Percentiles rank a stretch among this genome's conserved stretches.
phyloP scores from a whole-genome alignment of 2,113 vertebrate genomes.

The Clupea harengus region DNA sequence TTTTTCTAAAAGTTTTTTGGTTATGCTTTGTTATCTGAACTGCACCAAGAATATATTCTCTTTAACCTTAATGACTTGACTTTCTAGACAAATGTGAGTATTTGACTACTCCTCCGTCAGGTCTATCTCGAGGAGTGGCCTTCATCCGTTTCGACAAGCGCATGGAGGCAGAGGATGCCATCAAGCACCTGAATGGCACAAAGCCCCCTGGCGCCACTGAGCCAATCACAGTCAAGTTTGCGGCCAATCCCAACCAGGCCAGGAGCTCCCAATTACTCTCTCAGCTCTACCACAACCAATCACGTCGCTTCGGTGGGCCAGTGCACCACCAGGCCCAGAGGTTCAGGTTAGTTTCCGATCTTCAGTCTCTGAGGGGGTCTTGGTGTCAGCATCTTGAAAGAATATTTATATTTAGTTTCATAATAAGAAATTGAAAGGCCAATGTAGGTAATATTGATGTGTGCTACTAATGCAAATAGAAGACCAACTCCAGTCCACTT shows the following conservation, averaged over 20 bases:
- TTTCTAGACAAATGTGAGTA: too few species aligned
- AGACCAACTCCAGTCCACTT: too few species aligned
- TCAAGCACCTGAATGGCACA: slow-evolving; percentile 93
- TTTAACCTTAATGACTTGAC: too few species aligned
- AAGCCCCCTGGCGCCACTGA: slow-evolving; percentile 88
- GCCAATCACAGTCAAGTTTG: slow-evolving; percentile 97
- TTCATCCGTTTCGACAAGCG: slow-evolving; percentile 98
- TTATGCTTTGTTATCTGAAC: too few species aligned
- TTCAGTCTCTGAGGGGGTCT: too few species aligned
- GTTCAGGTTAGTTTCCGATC: slow-evolving; percentile 80
- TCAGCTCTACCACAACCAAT: slow-evolving; percentile 90
- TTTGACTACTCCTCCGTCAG: slow-evolving; percentile 54
- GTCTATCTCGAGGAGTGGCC: slow-evolving; percentile 92
- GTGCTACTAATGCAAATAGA: too few species aligned
- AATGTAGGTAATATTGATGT: too few species aligned
- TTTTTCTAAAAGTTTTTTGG: too few species aligned
- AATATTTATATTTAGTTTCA: too few species aligned
- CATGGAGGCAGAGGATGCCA: slow-evolving; percentile 93
- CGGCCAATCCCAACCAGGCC: slow-evolving; percentile 94
- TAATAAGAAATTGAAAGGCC: too few species aligned
- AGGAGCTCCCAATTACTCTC: slow-evolving; percentile 89
- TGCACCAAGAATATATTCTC: too few species aligned
- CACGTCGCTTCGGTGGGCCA: slow-evolving; percentile 88
- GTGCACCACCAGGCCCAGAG: slow-evolving; percentile 96
- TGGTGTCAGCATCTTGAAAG: too few species aligned